Conservation (phyloP, 1,140 invertebrate species). For the Camponotus floridanus region DNA sequence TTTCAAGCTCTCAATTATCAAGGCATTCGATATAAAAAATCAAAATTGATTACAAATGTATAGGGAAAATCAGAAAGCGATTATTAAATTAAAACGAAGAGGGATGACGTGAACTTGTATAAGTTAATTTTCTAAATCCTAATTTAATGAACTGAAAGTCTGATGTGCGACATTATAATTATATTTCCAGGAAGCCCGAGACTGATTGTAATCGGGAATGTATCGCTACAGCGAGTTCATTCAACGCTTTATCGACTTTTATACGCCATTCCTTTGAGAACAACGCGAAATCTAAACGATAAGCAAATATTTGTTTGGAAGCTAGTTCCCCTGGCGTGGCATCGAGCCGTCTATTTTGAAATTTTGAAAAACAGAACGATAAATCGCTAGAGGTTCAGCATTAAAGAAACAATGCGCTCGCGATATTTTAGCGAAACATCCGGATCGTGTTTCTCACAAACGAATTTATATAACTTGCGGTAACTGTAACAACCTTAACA, state of each 20-base stretch:
- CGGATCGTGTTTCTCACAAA: slow-evolving; percentile 9
- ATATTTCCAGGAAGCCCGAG: not conserved
- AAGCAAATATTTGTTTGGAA: slow-evolving; percentile 29
- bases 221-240: slow-evolving; percentile 5
- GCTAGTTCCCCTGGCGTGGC: not conserved
- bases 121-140: slow-evolving; percentile 1
- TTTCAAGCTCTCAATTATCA: not conserved
- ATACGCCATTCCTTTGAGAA: not conserved
- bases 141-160: not conserved
- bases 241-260: not conserved
- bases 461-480: too few relatives aligned
- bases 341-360: slow-evolving; percentile 32
- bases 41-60: not conserved
- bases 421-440: slow-evolving; percentile 31
- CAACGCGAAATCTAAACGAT: not conserved
- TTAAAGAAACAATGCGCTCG: not conserved
- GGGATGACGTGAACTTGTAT: not conserved
- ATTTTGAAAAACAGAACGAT: slow-evolving; percentile 40
- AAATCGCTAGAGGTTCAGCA: not conserved
- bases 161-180: not conserved
- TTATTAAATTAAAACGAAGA: slow-evolving; percentile 3
- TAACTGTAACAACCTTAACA: too few relatives aligned
- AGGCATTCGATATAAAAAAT: not conserved
- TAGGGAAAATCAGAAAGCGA: not conserved
- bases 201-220: not conserved